Conservation (phyloP, 2,113 vertebrate species). For the Pelecanoides urinatrix region DNA sequence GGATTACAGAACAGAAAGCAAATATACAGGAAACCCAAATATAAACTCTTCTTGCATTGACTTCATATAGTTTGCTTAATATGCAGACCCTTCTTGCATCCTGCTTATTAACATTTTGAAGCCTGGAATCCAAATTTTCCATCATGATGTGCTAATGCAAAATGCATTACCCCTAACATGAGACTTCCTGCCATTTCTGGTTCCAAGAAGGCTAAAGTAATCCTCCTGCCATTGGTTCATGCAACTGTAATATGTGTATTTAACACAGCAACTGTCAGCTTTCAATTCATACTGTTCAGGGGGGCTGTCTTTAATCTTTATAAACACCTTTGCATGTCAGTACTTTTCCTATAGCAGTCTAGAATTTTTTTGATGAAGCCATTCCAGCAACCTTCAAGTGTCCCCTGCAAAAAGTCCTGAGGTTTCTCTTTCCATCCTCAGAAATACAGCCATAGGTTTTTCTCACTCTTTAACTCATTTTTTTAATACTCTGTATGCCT, state of each 20-base stretch:
- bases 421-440: not conserved
- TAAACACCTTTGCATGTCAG: not conserved
- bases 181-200: slow-evolving; percentile 4
- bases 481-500: not conserved
- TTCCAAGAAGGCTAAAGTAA: not conserved
- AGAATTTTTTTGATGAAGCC: not conserved
- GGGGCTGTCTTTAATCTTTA: not conserved
- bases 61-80: not conserved
- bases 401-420: not conserved
- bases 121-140: slow-evolving; percentile 2
- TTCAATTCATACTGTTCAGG: not conserved
- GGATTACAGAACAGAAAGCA: not conserved
- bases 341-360: not conserved
- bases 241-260: not conserved
- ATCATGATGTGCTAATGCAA: not conserved
- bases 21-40: not conserved
- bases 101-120: not conserved
- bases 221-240: not conserved
- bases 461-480: not conserved
- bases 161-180: not conserved
- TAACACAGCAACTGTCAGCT: not conserved
- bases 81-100: not conserved
- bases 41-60: not conserved
- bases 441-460: not conserved
- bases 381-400: not conserved